Conservation (phyloP, 2,113 vertebrate species). For the Hypocryptadius cinnamomeus region DNA sequence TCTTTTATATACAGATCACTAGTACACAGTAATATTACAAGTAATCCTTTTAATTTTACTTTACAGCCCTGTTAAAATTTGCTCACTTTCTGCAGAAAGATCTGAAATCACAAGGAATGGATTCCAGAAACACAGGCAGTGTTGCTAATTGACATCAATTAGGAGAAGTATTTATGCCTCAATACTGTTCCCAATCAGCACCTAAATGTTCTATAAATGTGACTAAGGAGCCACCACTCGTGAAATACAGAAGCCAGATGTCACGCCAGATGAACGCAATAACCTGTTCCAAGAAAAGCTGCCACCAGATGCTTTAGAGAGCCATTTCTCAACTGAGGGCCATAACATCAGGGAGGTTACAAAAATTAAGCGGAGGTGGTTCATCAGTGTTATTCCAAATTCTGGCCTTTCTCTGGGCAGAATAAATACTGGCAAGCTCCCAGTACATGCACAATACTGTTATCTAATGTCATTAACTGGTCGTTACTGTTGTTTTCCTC, state of each 20-base stretch:
- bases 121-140: background rate
- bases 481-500: background rate
- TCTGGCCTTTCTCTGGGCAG: background rate
- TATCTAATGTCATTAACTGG: background rate
- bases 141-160: background rate
- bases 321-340: background rate
- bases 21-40: background rate
- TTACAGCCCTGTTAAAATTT: background rate
- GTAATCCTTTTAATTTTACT: background rate
- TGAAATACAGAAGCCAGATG: constrained; percentile 30
- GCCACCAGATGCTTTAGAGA: background rate
- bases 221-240: background rate
- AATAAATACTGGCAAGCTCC: background rate
- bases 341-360: background rate
- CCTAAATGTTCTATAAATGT: background rate
- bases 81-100: background rate
- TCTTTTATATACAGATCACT: background rate
- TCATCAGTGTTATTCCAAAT: background rate
- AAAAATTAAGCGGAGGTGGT: background rate
- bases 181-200: background rate
- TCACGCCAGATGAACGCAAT: background rate
- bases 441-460: background rate
- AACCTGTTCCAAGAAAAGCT: background rate
- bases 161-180: background rate
- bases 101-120: background rate